phyloP scores from a whole-genome alignment of 1,140 invertebrate species.

The Meloidogyne exigua region DNA sequence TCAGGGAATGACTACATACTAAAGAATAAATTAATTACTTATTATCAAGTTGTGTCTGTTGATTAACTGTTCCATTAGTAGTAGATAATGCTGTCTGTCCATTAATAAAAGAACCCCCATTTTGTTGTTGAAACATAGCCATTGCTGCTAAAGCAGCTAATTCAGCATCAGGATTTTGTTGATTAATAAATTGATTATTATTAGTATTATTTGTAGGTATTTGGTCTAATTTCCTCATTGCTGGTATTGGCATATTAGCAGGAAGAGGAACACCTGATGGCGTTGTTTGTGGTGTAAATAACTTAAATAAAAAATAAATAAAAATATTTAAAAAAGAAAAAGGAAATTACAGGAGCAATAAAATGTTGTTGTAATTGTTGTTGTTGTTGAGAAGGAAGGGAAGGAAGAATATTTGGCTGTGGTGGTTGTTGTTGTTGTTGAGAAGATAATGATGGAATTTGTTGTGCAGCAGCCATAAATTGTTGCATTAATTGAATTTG shows the following conservation, averaged over 20 bases:
- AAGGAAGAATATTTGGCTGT: neutral
- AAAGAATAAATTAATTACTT: too few species aligned
- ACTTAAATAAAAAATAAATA: neutral
- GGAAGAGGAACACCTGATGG: constrained; percentile 18
- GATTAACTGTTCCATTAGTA: neutral
- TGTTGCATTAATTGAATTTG: constrained; percentile 9
- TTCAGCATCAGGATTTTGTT: neutral
- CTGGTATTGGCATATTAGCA: constrained; percentile 12
- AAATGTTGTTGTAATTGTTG: neutral
- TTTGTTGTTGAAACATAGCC: constrained; percentile 12
- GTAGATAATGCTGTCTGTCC: neutral
- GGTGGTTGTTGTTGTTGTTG: neutral
- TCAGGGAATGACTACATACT: too few species aligned
- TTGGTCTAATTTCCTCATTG: neutral
- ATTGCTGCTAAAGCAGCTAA: neutral
- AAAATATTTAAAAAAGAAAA: neutral
- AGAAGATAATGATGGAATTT: neutral
- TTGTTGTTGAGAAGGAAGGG: neutral
- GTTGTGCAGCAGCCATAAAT: constrained; percentile 6
- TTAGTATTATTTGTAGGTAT: neutral
- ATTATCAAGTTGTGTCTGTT: neutral
- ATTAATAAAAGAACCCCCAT: neutral
- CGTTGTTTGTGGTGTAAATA: neutral
- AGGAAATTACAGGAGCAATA: neutral
- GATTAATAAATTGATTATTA: neutral